Evolutionary conservation across 1,140 invertebrate genomes (phyloP).

Genomic region (Nautilus pompilius): DNA sequence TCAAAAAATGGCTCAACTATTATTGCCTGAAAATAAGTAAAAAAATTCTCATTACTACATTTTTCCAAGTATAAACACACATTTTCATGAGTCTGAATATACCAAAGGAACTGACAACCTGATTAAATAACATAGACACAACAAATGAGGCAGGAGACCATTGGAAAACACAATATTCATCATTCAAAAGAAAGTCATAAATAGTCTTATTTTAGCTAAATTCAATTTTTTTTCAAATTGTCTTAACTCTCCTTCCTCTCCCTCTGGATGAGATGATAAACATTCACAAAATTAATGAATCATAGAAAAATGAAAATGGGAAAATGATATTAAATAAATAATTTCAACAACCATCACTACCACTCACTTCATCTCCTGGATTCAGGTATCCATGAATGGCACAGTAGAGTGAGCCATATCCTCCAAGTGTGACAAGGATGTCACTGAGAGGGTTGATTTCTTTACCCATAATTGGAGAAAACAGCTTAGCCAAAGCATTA

Average conservation of each 20-base stretch:
- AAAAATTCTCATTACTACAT: neutral
- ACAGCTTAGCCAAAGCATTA: constrained; percentile 78
- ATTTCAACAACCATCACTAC: neutral
- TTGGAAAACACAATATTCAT: neutral
- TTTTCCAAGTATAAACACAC: neutral
- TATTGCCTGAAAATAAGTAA: constrained; percentile 63
- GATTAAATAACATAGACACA: neutral
- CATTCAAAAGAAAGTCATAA: neutral
- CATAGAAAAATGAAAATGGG: neutral
- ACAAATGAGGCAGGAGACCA: neutral
- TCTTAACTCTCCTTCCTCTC: too few relatives aligned
- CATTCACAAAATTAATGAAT: neutral
- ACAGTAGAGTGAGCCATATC: constrained; percentile 77
- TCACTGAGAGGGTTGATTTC: constrained; percentile 78
- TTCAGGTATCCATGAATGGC: constrained; percentile 81
- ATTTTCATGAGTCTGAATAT: neutral
- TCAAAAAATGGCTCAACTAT: constrained; percentile 99
- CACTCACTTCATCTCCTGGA: constrained; percentile 72
- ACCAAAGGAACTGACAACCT: neutral
- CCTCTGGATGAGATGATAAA: too few relatives aligned
- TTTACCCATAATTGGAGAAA: constrained; percentile 72
- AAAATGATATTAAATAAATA: neutral
- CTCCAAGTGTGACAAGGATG: constrained; percentile 84
- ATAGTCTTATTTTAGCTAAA: neutral
- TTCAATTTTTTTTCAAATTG: too few relatives aligned